phyloP scores from a whole-genome alignment of 2,113 vertebrate species.

The Chaetodon trifascialis region DNA sequence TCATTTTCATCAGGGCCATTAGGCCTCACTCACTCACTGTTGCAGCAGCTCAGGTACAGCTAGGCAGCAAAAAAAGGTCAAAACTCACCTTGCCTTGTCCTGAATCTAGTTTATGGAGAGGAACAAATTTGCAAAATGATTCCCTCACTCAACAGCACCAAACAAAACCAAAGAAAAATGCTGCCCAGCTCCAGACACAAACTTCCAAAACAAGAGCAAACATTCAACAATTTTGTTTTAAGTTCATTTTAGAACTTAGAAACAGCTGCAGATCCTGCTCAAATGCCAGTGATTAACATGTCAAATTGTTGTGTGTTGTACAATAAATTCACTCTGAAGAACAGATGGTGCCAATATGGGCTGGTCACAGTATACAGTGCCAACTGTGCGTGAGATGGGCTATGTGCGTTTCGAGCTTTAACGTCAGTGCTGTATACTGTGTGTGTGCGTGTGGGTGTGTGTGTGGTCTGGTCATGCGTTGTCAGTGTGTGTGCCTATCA shows the following conservation, averaged over 20 bases:
- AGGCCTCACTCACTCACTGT: too few relatives aligned
- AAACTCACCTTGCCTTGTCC: neutral
- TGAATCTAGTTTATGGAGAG: too few relatives aligned
- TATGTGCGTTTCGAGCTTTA: slow-evolving; percentile 51
- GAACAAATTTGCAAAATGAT: neutral
- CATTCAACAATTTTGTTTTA: neutral
- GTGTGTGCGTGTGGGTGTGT: slow-evolving; percentile 41
- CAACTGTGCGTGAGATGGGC: slow-evolving; percentile 60
- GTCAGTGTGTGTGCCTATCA: slow-evolving; percentile 49
- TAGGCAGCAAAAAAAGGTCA: neutral
- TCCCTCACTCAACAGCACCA: neutral
- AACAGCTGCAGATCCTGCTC: neutral
- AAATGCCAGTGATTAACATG: slow-evolving; percentile 29
- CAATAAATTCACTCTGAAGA: slow-evolving; percentile 10
- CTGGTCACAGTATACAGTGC: slow-evolving; percentile 55
- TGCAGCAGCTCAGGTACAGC: neutral
- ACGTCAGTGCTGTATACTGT: slow-evolving; percentile 40
- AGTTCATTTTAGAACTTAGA: neutral
- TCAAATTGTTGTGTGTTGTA: neutral
- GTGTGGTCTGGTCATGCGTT: slow-evolving; percentile 63
- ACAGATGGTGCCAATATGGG: slow-evolving; percentile 74
- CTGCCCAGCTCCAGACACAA: neutral
- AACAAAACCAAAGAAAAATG: neutral
- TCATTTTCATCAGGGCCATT: neutral
- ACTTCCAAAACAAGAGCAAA: neutral